phyloP scores from a whole-genome alignment of 2,113 vertebrate species.

The Myotis davidii region DNA sequence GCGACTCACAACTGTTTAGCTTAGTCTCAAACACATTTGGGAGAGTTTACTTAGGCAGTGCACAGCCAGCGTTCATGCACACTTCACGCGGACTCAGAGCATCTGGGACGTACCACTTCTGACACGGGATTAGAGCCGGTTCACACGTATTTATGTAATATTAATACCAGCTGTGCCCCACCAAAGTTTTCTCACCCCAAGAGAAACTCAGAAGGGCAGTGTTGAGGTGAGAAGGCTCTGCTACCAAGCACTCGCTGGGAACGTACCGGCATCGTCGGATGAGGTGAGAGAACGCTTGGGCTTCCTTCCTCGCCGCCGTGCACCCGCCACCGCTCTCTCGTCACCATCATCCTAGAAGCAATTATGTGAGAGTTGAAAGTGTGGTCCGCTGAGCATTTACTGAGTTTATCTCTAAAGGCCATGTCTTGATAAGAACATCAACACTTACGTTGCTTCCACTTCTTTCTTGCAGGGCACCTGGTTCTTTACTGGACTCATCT shows the following conservation, averaged over 20 bases:
- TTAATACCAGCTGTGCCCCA: conserved; percentile 77
- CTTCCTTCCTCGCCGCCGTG: conserved; percentile 85
- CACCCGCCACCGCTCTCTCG: conserved; percentile 71
- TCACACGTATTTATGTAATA: conserved; percentile 83
- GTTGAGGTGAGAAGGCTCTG: background rate
- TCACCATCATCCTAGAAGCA: conserved; percentile 80
- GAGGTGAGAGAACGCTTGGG: conserved; percentile 76
- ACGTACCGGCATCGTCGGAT: conserved; percentile 89
- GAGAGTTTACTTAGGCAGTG: conserved; percentile 85
- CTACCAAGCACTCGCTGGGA: background rate
- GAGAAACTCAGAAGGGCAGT: conserved; percentile 69
- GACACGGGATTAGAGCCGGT: conserved; percentile 85
- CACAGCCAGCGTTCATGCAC: conserved; percentile 81
- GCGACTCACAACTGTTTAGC: conserved; percentile 85
- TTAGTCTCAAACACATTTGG: conserved; percentile 83
- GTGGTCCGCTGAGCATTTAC: background rate
- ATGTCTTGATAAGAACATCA: background rate
- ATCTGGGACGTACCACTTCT: conserved; percentile 86
- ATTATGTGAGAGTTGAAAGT: background rate
- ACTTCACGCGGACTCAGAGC: conserved; percentile 80
- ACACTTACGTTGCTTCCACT: conserved; percentile 81
- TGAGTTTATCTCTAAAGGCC: background rate
- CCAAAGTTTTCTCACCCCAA: conserved; percentile 74
- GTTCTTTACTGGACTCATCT: conserved; percentile 80
- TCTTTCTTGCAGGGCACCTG: conserved; percentile 62